Percentiles rank a stretch among this genome's conserved stretches.
These are phyloP conservation scores for Drosophila trapezifrons DNA, from an alignment of 1,140 invertebrate species.

Conservation along the genomic window DNA sequence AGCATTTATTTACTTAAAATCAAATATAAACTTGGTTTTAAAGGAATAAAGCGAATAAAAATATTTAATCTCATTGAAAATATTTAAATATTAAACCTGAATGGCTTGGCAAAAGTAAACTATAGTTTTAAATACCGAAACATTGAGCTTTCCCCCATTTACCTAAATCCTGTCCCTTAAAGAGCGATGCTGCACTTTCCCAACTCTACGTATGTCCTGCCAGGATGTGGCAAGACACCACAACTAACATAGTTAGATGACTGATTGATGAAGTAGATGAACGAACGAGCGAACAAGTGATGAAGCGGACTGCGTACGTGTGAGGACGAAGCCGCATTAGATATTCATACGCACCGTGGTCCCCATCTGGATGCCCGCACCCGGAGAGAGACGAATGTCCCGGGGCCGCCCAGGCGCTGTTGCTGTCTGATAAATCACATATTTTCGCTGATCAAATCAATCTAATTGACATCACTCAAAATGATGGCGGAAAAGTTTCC, in stretches of 20 bases:
- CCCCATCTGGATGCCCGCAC: conserved; percentile 13
- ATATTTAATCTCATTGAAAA: not conserved
- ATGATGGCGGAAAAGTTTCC: conserved; percentile 83
- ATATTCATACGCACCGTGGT: conserved; percentile 68
- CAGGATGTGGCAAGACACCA: conserved; percentile 12
- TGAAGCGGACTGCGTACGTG: conserved; percentile 55
- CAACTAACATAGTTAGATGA: conserved; percentile 64
- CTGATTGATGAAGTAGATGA: conserved; percentile 75
- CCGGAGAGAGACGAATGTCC: conserved; percentile 44
- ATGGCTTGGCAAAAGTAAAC: not conserved
- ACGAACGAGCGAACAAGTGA: conserved; percentile 51
- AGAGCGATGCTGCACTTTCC: conserved; percentile 7
- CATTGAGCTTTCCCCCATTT: not conserved
- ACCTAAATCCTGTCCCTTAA: not conserved
- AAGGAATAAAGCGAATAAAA: too few relatives aligned
- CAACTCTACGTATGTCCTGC: not conserved
- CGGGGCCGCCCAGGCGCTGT: conserved; percentile 70
- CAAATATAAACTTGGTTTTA: too few relatives aligned
- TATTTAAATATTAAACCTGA: too few relatives aligned
- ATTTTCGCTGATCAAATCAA: conserved; percentile 84
- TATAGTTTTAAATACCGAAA: not conserved
- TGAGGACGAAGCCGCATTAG: conserved; percentile 60
- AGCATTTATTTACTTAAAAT: too few relatives aligned
- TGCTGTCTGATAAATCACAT: conserved; percentile 83
- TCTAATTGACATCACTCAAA: conserved; percentile 84